Base-by-base conservation (phyloP, 2,797 vertebrate species). In the Champsocephalus gunnari region DNA sequence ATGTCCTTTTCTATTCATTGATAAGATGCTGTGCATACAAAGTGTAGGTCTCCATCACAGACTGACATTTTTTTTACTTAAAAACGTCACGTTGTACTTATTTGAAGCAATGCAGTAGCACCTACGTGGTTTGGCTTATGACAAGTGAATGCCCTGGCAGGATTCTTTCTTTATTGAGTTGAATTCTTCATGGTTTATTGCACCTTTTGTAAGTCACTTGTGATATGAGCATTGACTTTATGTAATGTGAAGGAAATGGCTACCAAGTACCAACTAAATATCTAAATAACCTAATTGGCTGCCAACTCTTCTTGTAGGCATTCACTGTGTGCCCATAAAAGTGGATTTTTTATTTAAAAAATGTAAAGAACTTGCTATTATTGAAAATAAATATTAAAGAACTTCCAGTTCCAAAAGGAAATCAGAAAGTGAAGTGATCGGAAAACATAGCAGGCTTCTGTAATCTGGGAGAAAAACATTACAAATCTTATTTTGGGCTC, bases 401-500 rank as follows among this genome's bases (percentile, higher is more conserved):
- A 28, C 24, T 28, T 28, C 24, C 19, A 13, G 34, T 38, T 9
- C 34, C 34, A 24, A 16, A n/a, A 41, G n/a, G 9, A 3, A 19
- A n/a, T 49, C 11, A 55, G 3, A 21, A 47, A 48, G 11, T 9
- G 24, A 16, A 59, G 24, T 13, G 10, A 34, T 24, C 56, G 7
- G 7, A 19, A 5, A 16, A 14, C 21, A 28, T n/a, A 54, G 50
- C 34, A 54, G 32, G n/a, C 53, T 17, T 71, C 21, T 71, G 55
- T 69, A 48, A 74, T 72, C 38, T 53, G 63, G 10, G 12, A 55
- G 38, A 53, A 73, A 82, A 64, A 56, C 51, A 51, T 45, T 57
- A 17, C 34, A 53, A 44, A 47, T 66, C 48, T 64, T 75, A 21
- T 71, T 73, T n/a, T 77, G 11, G 79, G 78, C 81, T 60, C 14